A percentile compares a stretch with the other conserved stretches of the same genome.
Conservation (phyloP, 2,113 vertebrate species). For the Choloepus hoffmanni region DNA sequence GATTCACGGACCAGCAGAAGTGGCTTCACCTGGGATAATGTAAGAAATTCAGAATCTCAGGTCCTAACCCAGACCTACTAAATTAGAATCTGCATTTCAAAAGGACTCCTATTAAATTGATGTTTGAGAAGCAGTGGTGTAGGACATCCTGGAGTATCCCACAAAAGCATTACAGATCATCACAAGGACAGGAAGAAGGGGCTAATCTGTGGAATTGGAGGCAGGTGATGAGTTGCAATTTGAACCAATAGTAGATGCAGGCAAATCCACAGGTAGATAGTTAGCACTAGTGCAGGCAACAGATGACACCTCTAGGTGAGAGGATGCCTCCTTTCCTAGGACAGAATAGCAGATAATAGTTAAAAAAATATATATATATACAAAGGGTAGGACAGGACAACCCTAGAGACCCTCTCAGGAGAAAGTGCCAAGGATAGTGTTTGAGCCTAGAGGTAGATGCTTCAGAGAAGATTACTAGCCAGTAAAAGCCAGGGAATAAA, state of each 20-base stretch:
- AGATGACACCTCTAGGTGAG: not conserved
- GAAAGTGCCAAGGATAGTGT: not conserved
- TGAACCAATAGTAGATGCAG: not conserved
- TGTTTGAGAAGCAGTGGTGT: too few species aligned
- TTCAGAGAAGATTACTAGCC: not conserved
- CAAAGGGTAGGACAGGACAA: not conserved
- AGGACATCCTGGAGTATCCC: not conserved
- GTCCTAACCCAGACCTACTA: not conserved
- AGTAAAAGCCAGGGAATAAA: constrained; percentile 1
- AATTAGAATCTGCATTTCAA: not conserved
- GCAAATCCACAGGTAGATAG: not conserved
- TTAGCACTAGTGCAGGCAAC: not conserved
- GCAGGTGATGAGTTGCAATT: constrained; percentile 36
- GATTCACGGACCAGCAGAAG: not conserved
- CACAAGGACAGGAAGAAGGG: not conserved
- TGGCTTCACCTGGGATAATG: not conserved
- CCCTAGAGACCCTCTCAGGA: not conserved
- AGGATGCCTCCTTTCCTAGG: constrained; percentile 8
- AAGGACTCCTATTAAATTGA: too few species aligned
- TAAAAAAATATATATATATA: not conserved
- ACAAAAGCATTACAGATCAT: not conserved
- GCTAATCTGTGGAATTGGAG: not conserved
- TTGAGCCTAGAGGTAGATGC: not conserved
- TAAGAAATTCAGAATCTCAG: constrained; percentile 9
- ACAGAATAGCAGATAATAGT: not conserved